A percentile compares a stretch with the other conserved stretches of the same genome.
Conservation (phyloP, 2,797 vertebrate species). For the Sebastes trivittatus region DNA sequence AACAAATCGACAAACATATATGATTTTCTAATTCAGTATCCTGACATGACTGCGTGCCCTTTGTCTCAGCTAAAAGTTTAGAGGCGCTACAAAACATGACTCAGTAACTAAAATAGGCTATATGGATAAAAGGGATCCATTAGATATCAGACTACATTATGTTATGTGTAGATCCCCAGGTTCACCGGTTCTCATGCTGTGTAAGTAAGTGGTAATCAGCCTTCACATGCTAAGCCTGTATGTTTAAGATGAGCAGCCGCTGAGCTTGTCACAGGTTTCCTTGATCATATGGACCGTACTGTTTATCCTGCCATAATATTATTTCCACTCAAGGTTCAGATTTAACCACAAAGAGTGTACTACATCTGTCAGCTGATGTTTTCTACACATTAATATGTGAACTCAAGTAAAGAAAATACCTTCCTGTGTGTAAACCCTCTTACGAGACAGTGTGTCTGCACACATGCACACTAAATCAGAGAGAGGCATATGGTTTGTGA, state of each 20-base stretch:
- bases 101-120: background rate
- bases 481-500: conserved; percentile 27
- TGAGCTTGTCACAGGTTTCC: background rate
- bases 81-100: background rate
- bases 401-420: background rate
- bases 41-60: background rate
- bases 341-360: background rate
- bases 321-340: background rate
- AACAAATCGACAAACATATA: no score
- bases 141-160: background rate
- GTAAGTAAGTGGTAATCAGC: background rate
- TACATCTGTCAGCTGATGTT: background rate
- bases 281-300: background rate
- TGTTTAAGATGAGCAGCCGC: background rate
- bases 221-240: background rate
- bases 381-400: background rate
- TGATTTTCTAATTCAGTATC: background rate
- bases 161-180: background rate
- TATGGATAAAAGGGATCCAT: background rate
- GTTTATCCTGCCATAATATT: background rate
- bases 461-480: conserved; percentile 20
- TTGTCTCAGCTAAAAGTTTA: background rate
- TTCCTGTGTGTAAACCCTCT: conserved; percentile 7
- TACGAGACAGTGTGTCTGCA: conserved; percentile 44
- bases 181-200: background rate